Percentiles rank a stretch among this genome's conserved stretches.
Conservation (phyloP, 2,888 invertebrate genomes). For the Hypena proboscidalis region DNA sequence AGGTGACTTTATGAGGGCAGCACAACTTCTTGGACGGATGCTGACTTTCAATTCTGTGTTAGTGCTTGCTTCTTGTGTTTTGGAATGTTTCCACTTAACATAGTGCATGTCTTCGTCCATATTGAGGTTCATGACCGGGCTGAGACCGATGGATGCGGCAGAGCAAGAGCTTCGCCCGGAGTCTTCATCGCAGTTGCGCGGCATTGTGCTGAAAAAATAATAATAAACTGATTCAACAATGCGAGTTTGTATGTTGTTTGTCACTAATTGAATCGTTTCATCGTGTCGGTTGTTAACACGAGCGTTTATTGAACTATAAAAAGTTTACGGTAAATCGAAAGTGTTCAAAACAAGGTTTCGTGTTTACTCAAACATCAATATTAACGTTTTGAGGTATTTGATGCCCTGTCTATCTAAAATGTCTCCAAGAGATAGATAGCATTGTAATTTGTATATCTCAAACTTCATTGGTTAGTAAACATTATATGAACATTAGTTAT, state of each 20-base stretch:
- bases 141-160: slow-evolving; percentile 70
- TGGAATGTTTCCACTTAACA: slow-evolving; percentile 47
- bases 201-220: slow-evolving; percentile 64
- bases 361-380: no score
- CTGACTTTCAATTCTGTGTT: slow-evolving; percentile 83
- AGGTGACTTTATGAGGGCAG: slow-evolving; percentile 72
- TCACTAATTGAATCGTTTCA: neutral
- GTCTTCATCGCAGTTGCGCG: slow-evolving; percentile 75
- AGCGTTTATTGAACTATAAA: no score
- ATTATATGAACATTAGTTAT: slow-evolving; percentile 46
- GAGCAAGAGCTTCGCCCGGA: slow-evolving; percentile 82
- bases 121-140: slow-evolving; percentile 64
- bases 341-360: no score
- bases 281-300: no score
- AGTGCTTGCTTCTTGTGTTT: slow-evolving; percentile 72
- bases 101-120: slow-evolving; percentile 43
- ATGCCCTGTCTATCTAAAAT: no score
- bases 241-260: neutral
- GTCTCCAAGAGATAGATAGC: no score
- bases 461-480: slow-evolving; percentile 11
- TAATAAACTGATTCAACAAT: no score
- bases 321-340: no score
- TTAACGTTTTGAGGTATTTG: no score
- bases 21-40: slow-evolving; percentile 67
- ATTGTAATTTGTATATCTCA: no score